Evolutionary conservation across 2,113 vertebrate species (phyloP), one percentile per base, ranked within the genome.

Genomic region (Romanogobio albipinnatus): DNA sequence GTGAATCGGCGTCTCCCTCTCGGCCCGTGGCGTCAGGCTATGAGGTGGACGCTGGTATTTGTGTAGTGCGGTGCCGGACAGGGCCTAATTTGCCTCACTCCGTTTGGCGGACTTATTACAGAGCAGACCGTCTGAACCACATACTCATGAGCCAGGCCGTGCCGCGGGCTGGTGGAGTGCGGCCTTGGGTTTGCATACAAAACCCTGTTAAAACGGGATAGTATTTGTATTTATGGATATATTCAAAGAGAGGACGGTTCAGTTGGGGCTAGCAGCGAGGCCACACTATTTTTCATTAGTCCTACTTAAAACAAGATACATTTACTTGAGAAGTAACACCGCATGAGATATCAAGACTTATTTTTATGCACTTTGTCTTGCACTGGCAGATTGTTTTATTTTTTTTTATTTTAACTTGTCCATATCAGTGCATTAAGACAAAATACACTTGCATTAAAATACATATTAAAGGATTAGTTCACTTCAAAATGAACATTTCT

Each of bases 1-100:
- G 77, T 73, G 53, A 58, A 36, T 80, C 36, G 43, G 70, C 75
- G 62, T 66, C 76, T 49, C 61, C 13, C 47, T 51, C 58, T 26
- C 29, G 17, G 24, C 22, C 43, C 66, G 56, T n/a, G 45, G 93
- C 91, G 89, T 93, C 91, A 85, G 92, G 87, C 90, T 87, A 88
- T 81, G 89, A 86, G 70, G 83, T 83, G 85, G 90, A 88, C 68
- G 24, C 79, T 83, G 92, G 84, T 92, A 89, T 92, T 92, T 91
- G 89, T 88, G 84, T 89, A 90, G 87, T 90, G 91, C 29, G 90
- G 90, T 86, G 86, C 64, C 45, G 59, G 47, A 79, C 43, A 71
- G 59, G 74, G 47, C 75, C 74, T 56, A 17, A 81, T 83, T 83
- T 17, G 15, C 56, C 70, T 47, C 45, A 8, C 82, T 58, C 9